Evolutionary conservation across 1,140 invertebrate genomes (phyloP), one percentile per base, ranked within the genome.

Genomic region (Drosophila repletoides): DNA sequence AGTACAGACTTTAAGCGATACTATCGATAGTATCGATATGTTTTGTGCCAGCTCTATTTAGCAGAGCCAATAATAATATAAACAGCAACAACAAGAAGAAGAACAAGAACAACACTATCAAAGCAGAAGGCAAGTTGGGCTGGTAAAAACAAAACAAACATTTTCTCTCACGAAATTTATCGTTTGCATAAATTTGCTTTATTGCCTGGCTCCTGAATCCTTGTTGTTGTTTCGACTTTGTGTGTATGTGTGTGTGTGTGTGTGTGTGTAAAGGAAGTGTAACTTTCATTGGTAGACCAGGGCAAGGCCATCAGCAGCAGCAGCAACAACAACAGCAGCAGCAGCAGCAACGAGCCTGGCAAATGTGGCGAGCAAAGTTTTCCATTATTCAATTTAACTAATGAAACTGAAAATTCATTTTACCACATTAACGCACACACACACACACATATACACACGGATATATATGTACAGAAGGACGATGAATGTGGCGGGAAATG

Each of bases 371-470:
- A 84, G 41, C 80, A 84, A 84, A 84, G 79, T 84, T 88, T 88
- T 84, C 83, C 87, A 89, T 84, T 89, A 89, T 89, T 89, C 87
- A 89, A 89, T 89, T 89, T 89, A 88, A 89, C 87, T 89, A 89
- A 89, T 89, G 87, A 89, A 89, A 89, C 87, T 88, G 87, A 89
- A 89, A 89, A 89, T 84, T 88, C 81, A 72, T 87, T 87, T 88
- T 84, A 76, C 79, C 87, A 88, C 81, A 89, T 89, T 88, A 87
- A 89, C 87, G 79, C 76, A 81, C 65, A 73, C 67, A 68, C 31
- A 81, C 52, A 77, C 34, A 69, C 38, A 61, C 5, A 58, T 10
- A 34, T 9, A 46, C 28, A 26, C 9, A 26, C n/a, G n/a, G n/a
- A n/a, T n/a, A n/a, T n/a, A n/a, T n/a, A n/a, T n/a, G n/a, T n/a